Evolutionary conservation across 2,113 vertebrate genomes (phyloP).

Genomic region (Hucho hucho): DNA sequence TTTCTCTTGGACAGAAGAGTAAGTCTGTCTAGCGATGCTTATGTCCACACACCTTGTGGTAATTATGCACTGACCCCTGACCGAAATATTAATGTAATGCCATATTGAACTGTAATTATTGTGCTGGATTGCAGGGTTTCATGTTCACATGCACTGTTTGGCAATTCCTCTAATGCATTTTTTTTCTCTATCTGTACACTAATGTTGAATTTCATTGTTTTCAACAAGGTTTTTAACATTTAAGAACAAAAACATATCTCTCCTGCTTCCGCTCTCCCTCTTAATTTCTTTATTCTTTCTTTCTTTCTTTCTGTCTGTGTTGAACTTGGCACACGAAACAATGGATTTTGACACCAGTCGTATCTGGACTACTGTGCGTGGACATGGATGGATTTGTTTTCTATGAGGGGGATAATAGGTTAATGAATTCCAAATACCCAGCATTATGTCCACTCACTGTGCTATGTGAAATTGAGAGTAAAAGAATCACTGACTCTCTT

Average conservation of each 20-base stretch:
- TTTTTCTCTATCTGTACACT: background rate
- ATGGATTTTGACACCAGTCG: constrained; percentile 23
- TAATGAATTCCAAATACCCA: constrained; percentile 12
- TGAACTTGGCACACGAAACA: constrained; percentile 39
- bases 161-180: background rate
- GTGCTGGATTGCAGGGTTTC: too few species aligned
- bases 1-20: background rate
- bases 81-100: background rate
- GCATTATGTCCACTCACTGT: constrained; percentile 16
- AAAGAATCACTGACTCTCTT: background rate
- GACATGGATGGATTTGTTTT: constrained; percentile 7
- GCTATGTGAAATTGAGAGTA: background rate
- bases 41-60: background rate
- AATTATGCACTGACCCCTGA: background rate
- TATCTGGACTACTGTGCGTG: background rate
- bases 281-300: background rate
- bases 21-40: background rate
- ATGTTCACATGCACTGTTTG: background rate
- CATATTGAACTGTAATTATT: background rate
- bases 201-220: background rate
- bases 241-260: background rate
- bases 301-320: constrained; percentile 18
- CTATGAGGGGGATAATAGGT: background rate
- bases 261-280: background rate
- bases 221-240: too few species aligned